A percentile compares a stretch with the other conserved stretches of the same genome.
Conservation (phyloP, 2,113 vertebrate species). For the Ovibos moschatus region DNA sequence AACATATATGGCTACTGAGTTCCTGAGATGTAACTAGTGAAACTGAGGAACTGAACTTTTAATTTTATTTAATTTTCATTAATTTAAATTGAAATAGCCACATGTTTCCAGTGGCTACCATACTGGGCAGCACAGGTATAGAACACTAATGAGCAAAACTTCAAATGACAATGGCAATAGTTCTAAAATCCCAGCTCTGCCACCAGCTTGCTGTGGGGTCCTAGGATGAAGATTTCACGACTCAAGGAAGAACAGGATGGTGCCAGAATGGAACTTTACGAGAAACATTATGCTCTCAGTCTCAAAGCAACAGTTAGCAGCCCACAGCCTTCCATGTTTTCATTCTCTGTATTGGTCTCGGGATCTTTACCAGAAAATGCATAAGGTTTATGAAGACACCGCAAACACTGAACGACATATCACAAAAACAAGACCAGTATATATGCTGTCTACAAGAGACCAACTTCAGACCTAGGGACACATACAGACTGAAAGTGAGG, state of each 20-base stretch:
- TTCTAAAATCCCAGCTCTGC: not conserved
- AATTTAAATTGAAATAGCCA: not conserved
- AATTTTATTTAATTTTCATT: not conserved
- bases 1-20: not conserved
- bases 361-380: not conserved
- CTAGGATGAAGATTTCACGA: not conserved
- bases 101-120: not conserved
- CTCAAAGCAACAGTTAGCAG: not conserved
- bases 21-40: not conserved
- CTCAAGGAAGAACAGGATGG: not conserved
- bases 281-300: not conserved
- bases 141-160: not conserved
- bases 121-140: not conserved
- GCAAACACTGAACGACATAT: fast-evolving
- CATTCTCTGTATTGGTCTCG: not conserved
- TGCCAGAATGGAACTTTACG: not conserved
- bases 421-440: not conserved
- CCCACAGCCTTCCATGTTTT: fast-evolving
- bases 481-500: not conserved
- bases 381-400: not conserved
- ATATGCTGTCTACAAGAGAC: not conserved
- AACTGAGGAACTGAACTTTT: not conserved
- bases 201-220: not conserved
- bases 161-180: not conserved
- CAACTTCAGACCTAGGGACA: not conserved